Evolutionary conservation across 2,797 vertebrate species (phyloP).

Genomic region (Sternotherus odoratus): DNA sequence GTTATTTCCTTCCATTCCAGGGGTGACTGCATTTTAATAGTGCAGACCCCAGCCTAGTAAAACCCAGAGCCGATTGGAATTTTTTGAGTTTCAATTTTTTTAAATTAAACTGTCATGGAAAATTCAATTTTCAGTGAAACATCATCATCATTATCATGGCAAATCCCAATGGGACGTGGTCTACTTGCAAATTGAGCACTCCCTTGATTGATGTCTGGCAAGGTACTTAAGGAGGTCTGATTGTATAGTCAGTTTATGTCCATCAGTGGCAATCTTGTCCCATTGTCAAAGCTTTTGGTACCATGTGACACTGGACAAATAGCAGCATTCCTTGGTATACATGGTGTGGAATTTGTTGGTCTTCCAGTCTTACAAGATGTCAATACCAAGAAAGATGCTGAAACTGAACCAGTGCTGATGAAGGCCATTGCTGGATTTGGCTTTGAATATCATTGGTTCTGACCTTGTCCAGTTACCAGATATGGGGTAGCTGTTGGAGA

Average conservation of each 20-base stretch:
- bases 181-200: not conserved
- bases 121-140: not conserved
- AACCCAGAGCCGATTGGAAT: not conserved
- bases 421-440: not conserved
- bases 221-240: not conserved
- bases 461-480: not conserved
- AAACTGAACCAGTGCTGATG: not conserved
- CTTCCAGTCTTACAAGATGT: not conserved
- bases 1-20: not conserved
- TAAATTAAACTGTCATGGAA: not conserved
- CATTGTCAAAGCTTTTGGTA: not conserved
- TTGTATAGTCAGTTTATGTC: not conserved
- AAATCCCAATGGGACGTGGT: not conserved
- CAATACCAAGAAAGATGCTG: not conserved
- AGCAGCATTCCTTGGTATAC: not conserved
- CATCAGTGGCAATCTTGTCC: not conserved
- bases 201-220: not conserved
- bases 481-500: not conserved
- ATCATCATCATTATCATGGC: not conserved
- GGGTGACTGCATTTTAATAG: not conserved
- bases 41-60: not conserved
- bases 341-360: not conserved
- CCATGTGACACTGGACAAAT: not conserved
- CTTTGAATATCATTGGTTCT: not conserved
- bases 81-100: not conserved